Evolutionary conservation across 2,797 vertebrate species (phyloP), one percentile per base, ranked within the genome.

Genomic region (Tapera naevia): DNA sequence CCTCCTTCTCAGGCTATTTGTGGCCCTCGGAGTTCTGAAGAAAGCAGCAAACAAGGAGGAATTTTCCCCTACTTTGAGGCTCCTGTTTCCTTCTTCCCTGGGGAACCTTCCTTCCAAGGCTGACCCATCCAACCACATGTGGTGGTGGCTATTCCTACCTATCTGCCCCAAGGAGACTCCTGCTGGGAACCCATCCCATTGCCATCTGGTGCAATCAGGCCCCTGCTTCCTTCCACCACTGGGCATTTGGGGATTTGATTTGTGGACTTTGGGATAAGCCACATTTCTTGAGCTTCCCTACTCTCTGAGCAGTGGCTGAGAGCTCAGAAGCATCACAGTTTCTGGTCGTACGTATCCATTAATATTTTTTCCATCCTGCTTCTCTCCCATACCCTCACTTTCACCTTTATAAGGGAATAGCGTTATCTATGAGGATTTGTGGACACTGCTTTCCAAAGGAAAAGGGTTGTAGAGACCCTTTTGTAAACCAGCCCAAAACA

Each of bases 61-160:
- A 89, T 93, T 94, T 84, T 41, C 69, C 46, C 51, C 62, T 64
- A 7, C 46, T 94, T 88, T 72, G 87, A 94, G 57, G 72, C 37
- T 91, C 41, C 61, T 14, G 13, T 45, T 90, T 30, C 80, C 48
- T 39, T 56, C 45, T 56, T 75, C 88, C 62, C 83, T 22, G 21
- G 83, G 82, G 32, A 89, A 8, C 1, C 1, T 81, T 54, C 61
- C 66, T 71, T 46, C 21, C 24, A 11, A 70, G 72, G 41, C 78
- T 43, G 60, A 15, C 7, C 30, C 57, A 45, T 43, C 53, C 2
- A 19, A 24, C 41, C 5, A 2, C 16, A 50, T 3, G 0, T 33
- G 30, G 30, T 18, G 18, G 46, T 1, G 2, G 51, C 66, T 53
- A 48, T 91, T 95, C 79, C 75, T 81, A 78, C 4, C 46, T 33